Conservation (phyloP, 1,140 invertebrate genomes). For the Papilio helenus region DNA sequence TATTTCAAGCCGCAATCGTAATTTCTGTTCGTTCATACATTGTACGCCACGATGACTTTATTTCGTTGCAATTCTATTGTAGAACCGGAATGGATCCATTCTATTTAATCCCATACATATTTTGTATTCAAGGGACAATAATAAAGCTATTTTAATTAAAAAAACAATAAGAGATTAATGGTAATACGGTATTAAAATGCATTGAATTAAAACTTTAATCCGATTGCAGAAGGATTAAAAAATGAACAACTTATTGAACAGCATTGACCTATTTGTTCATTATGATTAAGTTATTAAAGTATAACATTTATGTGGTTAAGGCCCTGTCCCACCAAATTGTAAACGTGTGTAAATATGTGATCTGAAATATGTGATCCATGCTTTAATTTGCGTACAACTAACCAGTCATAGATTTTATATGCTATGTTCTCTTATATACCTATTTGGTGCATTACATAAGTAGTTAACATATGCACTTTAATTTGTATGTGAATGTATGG, state of each 20-base stretch:
- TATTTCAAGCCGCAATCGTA: slow-evolving; percentile 6
- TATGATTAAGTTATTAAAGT: background rate
- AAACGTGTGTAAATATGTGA: no score
- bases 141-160: slow-evolving; percentile 4
- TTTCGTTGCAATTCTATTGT: background rate
- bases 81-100: background rate
- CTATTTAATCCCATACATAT: background rate
- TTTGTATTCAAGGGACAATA: background rate
- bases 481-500: slow-evolving; percentile 1
- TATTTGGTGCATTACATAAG: background rate
- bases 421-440: background rate
- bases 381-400: background rate
- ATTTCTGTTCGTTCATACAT: background rate
- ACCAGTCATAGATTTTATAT: background rate
- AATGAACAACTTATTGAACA: background rate
- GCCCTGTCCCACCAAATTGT: no score
- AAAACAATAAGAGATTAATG: background rate
- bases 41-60: background rate
- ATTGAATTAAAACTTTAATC: background rate
- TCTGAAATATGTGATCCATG: no score
- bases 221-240: background rate
- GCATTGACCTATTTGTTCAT: background rate
- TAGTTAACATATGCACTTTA: background rate
- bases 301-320: background rate
- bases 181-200: background rate